A percentile compares a stretch with the other conserved stretches of the same genome.
These are phyloP conservation scores for Halcyon chelicuti DNA, from an alignment of 2,797 vertebrate genomes.

Conservation along the genomic window DNA sequence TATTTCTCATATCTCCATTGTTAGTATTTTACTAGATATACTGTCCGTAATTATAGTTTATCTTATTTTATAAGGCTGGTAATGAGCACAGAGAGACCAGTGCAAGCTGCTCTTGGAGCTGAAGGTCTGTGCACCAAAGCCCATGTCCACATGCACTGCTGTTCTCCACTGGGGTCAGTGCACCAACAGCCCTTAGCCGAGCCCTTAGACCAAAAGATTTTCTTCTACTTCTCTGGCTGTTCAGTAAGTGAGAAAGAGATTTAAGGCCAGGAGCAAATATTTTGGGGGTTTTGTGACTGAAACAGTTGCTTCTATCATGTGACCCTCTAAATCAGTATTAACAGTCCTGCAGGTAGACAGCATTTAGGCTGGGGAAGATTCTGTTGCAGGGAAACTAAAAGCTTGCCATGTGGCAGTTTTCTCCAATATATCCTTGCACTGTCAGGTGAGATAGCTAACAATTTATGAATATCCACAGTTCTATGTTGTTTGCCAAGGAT, in stretches of 20 bases:
- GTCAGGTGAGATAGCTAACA: background rate
- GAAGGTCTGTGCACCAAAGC: background rate
- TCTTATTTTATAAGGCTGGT: background rate
- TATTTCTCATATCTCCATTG: background rate
- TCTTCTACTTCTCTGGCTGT: background rate
- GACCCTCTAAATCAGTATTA: background rate
- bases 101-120: background rate
- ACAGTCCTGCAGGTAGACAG: background rate
- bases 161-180: background rate
- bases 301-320: background rate
- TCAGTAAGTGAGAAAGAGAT: background rate
- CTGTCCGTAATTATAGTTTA: background rate
- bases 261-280: background rate
- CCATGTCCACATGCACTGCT: rapidly evolving
- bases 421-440: background rate
- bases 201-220: background rate
- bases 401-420: background rate
- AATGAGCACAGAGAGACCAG: background rate
- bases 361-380: background rate
- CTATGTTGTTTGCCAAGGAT: background rate
- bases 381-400: background rate
- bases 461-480: background rate
- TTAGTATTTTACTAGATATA: background rate
- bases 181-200: background rate
- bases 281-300: background rate